A percentile compares a stretch with the other conserved stretches of the same genome.
Evolutionary conservation across 2,888 invertebrate species (phyloP).

Genomic region (Cyclophora albipunctata): DNA sequence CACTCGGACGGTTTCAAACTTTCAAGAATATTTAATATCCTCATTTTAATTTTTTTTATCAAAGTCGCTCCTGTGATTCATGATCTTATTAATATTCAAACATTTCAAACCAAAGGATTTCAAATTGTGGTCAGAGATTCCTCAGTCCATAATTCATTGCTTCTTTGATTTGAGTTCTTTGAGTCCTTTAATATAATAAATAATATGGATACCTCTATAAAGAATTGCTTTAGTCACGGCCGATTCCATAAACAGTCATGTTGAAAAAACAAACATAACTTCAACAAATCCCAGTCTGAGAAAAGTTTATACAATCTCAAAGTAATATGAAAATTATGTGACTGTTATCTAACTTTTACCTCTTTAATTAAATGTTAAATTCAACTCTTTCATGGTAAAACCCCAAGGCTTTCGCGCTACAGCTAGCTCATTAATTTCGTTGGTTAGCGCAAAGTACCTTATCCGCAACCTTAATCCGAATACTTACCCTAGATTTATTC

Average conservation of each 20-base stretch:
- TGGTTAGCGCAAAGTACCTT: conserved; percentile 25
- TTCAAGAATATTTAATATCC: conserved; percentile 2
- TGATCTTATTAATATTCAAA: conserved; percentile 31
- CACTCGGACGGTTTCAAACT: not conserved
- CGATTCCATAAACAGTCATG: no score
- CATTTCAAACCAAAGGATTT: conserved; percentile 18
- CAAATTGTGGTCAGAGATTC: conserved; percentile 41
- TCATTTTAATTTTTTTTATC: conserved; percentile 19
- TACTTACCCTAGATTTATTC: conserved; percentile 28
- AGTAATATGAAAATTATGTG: no score
- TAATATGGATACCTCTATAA: conserved; percentile 1
- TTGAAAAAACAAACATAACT: no score
- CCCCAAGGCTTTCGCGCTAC: conserved; percentile 20
- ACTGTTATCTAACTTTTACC: conserved; percentile 1
- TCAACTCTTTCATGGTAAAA: conserved; percentile 13
- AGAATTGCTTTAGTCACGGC: no score
- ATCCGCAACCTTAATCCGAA: conserved; percentile 31
- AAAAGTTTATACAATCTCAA: no score
- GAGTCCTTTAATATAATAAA: conserved; percentile 9
- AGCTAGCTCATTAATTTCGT: conserved; percentile 31
- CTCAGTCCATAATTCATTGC: conserved; percentile 40
- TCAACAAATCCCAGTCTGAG: no score
- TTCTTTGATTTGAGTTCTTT: conserved; percentile 6
- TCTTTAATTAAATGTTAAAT: conserved; percentile 11
- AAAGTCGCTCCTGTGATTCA: conserved; percentile 37